phyloP scores from a whole-genome alignment of 2,888 invertebrate species.

The Acholoe squamosa region DNA sequence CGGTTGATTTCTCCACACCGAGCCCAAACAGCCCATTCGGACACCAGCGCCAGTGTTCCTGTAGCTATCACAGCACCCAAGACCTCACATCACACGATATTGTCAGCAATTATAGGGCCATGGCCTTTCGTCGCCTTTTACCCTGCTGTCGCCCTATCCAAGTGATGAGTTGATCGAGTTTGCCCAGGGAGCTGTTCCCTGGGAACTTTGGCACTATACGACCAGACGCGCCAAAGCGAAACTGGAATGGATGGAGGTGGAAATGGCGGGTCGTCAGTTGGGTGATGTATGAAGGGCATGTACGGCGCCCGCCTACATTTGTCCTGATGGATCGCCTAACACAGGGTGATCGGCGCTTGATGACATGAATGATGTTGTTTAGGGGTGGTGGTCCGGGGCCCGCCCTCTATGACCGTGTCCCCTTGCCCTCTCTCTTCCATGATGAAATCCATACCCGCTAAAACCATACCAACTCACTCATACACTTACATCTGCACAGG shows the following conservation, averaged over 20 bases:
- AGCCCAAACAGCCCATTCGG: background rate
- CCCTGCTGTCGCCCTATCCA: background rate
- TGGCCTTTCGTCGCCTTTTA: background rate
- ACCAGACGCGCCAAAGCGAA: constrained; percentile 28
- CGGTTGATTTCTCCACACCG: too few relatives aligned
- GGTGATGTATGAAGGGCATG: background rate
- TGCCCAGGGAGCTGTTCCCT: background rate
- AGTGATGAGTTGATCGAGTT: background rate
- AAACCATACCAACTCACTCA: background rate
- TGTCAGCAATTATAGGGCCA: constrained; percentile 12
- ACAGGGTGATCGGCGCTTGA: constrained; percentile 26
- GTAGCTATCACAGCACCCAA: background rate
- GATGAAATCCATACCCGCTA: background rate
- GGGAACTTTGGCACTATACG: background rate
- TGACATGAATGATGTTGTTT: constrained; percentile 44
- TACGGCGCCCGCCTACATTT: background rate
- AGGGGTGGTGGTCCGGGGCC: constrained; percentile 4
- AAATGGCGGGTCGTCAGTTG: constrained; percentile 1
- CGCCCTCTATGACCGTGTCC: background rate
- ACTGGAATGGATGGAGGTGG: background rate
- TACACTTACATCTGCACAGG: background rate
- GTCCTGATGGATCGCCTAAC: constrained; percentile 14
- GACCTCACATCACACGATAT: background rate
- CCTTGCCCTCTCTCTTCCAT: background rate
- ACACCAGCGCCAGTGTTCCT: background rate